Base-by-base conservation (phyloP, 2,888 invertebrate species). In the Calameuta filiformis region DNA sequence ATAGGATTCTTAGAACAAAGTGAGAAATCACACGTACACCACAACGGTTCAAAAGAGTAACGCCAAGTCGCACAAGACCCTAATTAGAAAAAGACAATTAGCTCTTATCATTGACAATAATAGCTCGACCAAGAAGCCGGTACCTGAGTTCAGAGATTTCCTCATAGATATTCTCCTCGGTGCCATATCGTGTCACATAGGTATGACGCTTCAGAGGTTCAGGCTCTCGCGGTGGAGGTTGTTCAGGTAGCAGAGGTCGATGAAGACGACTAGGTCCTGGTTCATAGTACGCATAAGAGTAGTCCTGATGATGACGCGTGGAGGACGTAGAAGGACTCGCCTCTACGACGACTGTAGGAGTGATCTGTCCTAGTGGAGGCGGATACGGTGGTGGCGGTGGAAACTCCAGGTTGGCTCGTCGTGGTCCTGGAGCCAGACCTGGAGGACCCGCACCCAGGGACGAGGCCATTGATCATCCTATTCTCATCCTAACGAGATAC, bases 261-360 rank as follows among this genome's bases (percentile, higher is more conserved):
- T 94, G 94, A 78, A 93, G 92, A 85, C 93, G 93, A 79, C 93
- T 93, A 11, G 94, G 94, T 1, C 94, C 94, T 0, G 94, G 94
- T 88, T 96, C 96, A 90, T 96, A 96, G 90, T 97, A 97, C 33
- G 96, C 96, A 90, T 97, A 97, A 23, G 96, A 96, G 92, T 97
- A 97, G 89, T 96, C 96, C 83, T 92, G 92, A 75, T 87, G 86
- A 30, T 77, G 83, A 73, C 81, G 83, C 4, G 75, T 12, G 11
- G 78, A 68, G 0, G 77, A 76, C 12, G 74, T 35, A 77, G 73
- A 73, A 33, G 73, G 12, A 76, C 73, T 35, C 75, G 78, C 33
- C 68, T 75, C 37, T 76, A 79, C 37, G 77, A 71, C 80, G 81
- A 91, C 89, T 79, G 90, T 35, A 74, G 90, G 79, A 92, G 91